A percentile compares a stretch with the other conserved stretches of the same genome.
These are phyloP conservation scores for Xylocopa sonorina DNA, from an alignment of 1,140 invertebrate genomes.

Conservation along the genomic window DNA sequence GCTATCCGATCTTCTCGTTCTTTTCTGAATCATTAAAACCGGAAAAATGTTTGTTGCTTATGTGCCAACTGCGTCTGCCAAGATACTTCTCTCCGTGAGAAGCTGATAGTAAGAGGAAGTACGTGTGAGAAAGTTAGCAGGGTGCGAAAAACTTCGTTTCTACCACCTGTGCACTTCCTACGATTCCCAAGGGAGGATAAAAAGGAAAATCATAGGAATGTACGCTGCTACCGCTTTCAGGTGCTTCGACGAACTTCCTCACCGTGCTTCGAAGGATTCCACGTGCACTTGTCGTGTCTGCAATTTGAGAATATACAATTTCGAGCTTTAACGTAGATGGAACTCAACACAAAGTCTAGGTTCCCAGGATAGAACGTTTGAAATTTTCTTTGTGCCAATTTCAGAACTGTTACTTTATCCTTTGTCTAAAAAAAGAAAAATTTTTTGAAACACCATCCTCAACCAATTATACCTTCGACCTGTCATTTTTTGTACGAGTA, in stretches of 20 bases:
- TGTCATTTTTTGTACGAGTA: no score
- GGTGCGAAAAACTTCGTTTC: conserved; percentile 20
- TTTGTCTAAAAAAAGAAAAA: no score
- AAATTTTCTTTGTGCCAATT: no score
- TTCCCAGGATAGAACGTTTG: no score
- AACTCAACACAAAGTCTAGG: no score
- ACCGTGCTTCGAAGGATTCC: not conserved
- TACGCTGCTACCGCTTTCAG: not conserved
- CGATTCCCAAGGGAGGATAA: not conserved
- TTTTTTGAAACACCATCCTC: no score
- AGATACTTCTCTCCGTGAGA: conserved; percentile 3
- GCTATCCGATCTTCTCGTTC: no score
- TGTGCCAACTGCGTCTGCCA: not conserved
- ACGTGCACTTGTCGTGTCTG: not conserved
- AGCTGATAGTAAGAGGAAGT: conserved; percentile 4
- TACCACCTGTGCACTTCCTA: conserved; percentile 22
- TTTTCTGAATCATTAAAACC: not conserved
- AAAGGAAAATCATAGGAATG: no score
- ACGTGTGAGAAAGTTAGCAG: conserved; percentile 29
- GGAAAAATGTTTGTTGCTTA: conserved; percentile 5
- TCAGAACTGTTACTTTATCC: no score
- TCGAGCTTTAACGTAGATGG: not conserved
- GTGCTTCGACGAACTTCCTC: not conserved
- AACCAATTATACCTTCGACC: no score
- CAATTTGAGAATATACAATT: not conserved